phyloP scores from a whole-genome alignment of 2,797 vertebrate genomes.

The Hippoglossus hippoglossus region DNA sequence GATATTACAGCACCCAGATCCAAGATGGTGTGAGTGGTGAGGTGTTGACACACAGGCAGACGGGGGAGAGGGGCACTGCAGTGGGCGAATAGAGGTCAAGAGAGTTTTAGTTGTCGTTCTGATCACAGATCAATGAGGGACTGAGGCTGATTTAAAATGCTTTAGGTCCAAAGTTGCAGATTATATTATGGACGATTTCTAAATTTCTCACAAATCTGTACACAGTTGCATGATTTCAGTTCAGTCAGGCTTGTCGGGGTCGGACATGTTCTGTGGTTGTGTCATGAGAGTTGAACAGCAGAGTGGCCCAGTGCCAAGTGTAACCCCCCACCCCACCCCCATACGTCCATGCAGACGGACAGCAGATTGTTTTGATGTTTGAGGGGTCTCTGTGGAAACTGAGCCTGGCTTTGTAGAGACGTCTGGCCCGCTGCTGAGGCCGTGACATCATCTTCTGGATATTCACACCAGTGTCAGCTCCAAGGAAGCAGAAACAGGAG shows the following conservation, averaged over 20 bases:
- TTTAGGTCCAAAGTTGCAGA: background rate
- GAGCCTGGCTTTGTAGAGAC: conserved; percentile 71
- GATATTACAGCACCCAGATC: conserved; percentile 44
- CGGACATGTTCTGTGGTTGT: background rate
- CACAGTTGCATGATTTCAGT: background rate
- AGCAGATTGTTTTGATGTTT: conserved; percentile 76
- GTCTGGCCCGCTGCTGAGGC: conserved; percentile 55
- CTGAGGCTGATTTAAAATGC: background rate
- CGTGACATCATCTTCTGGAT: conserved; percentile 81
- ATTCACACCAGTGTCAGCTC: conserved; percentile 79
- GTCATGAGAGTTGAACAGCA: background rate
- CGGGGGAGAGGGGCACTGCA: conserved; percentile 10
- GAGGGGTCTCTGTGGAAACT: conserved; percentile 79
- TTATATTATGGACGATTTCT: background rate
- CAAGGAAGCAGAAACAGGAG: conserved; percentile 79
- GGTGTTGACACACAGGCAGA: conserved; percentile 43
- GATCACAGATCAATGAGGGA: background rate
- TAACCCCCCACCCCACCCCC: background rate
- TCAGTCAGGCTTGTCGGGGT: background rate
- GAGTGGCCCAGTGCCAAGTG: background rate
- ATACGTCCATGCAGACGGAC: conserved; percentile 34
- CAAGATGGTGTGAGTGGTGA: conserved; percentile 55
- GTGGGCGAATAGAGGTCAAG: conserved; percentile 1
- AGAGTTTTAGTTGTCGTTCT: conserved; percentile 8
- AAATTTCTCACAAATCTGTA: background rate